Conservation (phyloP, 2,797 vertebrate species). For the Rhodeus uyekii region DNA sequence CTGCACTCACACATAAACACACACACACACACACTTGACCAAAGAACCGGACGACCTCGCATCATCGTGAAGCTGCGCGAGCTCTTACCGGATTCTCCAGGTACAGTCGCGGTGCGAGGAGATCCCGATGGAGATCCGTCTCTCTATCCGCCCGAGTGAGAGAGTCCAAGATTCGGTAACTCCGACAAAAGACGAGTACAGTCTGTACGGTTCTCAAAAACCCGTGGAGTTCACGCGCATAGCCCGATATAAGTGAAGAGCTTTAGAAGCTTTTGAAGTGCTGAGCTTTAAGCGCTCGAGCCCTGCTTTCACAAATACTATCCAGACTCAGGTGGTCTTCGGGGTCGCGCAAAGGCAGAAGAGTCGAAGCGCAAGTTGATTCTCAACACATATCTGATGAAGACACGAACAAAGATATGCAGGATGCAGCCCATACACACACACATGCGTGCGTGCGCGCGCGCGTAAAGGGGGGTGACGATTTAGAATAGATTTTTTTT, state of each 20-base stretch:
- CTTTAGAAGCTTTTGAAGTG: conserved; percentile 16
- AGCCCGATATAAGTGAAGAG: conserved; percentile 17
- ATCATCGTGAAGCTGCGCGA: background rate
- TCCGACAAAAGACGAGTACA: conserved; percentile 35
- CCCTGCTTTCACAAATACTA: conserved; percentile 27
- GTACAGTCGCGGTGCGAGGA: conserved; percentile 78
- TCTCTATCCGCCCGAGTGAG: conserved; percentile 63
- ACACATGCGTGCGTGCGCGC: background rate
- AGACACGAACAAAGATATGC: conserved; percentile 25
- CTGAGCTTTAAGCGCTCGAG: conserved; percentile 1
- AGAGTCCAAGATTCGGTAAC: conserved; percentile 34
- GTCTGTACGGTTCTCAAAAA: conserved; percentile 5
- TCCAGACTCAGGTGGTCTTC: conserved; percentile 23
- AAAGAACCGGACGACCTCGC: conserved; percentile 22
- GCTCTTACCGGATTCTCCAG: conserved; percentile 84
- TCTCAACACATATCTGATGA: conserved; percentile 25
- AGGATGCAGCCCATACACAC: conserved; percentile 22
- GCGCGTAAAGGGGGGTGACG: conserved; percentile 21
- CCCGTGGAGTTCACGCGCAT: conserved; percentile 3
- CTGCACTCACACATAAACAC: background rate
- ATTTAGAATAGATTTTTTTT: background rate
- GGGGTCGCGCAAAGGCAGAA: conserved; percentile 25
- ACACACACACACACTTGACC: conserved; percentile 18
- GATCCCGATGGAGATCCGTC: conserved; percentile 84
- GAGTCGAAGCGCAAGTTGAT: conserved; percentile 30